Evolutionary conservation across 2,113 vertebrate species (phyloP), one percentile per base, ranked within the genome.

Genomic region (Myrmecophaga tridactyla): DNA sequence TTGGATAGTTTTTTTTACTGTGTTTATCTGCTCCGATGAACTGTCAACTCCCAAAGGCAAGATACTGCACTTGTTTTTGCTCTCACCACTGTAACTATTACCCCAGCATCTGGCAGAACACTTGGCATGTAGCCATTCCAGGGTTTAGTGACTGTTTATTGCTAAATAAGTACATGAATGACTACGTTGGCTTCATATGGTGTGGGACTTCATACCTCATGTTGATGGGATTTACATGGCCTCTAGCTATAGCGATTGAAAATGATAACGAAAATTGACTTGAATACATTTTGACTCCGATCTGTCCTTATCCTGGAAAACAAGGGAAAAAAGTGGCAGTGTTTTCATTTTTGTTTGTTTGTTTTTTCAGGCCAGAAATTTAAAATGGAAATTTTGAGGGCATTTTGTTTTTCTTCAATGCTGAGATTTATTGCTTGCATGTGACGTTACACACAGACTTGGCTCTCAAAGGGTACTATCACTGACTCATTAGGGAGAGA

Each of bases 401-500:
- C 86, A 75, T 77, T 86, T 92, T 92, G 51, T 67, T 94, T 94
- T 80, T 73, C 90, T 93, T 94, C 82, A 56, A 11, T 9, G 2
- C 36, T 92, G 60, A 97, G 70, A 90, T 96, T 95, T 90, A 85
- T 75, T 81, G 75, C 21, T 1, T 43, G 12, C 76, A 62, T 92
- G 70, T 81, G 76, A 34, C 7, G 72, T 86, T 86, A 65, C 43
- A 46, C 39, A 53, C 20, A 90, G 60, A 89, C 76, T 93, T 94
- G 94, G 90, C 94, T 94, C 75, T 72, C 62, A 73, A 63, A 72
- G 17, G 84, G 56, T 76, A 25, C 67, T 82, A 67, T 94, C 81
- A 88, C 81, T 96, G 94, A 95, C 85, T 97, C 96, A 97, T 75
- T 53, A 4, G 6, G 39, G 81, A 95, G 46, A 94, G 87, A 95